Conservation (phyloP, 2,797 vertebrate genomes). For the Iguana delicatissima region DNA sequence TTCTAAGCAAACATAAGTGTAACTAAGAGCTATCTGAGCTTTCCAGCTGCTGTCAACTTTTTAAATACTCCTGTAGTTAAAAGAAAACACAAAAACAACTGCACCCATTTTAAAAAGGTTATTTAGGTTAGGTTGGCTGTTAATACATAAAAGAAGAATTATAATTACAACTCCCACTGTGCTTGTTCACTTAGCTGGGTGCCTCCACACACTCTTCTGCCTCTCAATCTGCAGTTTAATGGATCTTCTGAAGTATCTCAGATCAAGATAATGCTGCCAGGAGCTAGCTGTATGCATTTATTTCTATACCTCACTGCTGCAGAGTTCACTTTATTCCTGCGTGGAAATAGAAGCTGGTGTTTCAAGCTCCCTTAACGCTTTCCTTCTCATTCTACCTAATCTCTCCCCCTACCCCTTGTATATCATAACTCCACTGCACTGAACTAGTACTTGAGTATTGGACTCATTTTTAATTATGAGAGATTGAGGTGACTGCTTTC, state of each 20-base stretch:
- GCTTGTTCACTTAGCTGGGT: conserved; percentile 29
- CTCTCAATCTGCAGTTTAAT: conserved; percentile 13
- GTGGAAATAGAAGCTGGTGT: conserved; percentile 25
- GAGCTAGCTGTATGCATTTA: background rate
- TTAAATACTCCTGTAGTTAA: conserved; percentile 19
- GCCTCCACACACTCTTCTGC: conserved; percentile 28
- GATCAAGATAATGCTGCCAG: background rate
- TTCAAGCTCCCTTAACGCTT: conserved; percentile 5
- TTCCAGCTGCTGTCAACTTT: conserved; percentile 13
- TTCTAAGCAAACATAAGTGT: background rate
- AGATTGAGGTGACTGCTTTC: conserved; percentile 36
- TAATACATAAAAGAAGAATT: conserved; percentile 52
- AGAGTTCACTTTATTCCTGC: conserved; percentile 3
- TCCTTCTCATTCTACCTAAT: background rate
- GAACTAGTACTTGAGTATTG: conserved; percentile 7
- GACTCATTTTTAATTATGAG: background rate
- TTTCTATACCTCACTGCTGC: conserved; percentile 3
- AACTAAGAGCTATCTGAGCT: background rate
- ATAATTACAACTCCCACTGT: background rate
- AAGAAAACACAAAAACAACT: background rate
- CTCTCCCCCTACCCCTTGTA: background rate
- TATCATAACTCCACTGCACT: background rate
- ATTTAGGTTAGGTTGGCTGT: conserved; percentile 23
- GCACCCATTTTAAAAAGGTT: background rate
- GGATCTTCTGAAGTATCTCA: conserved; percentile 28